Evolutionary conservation across 2,888 invertebrate genomes (phyloP), one percentile per base, ranked within the genome.

Genomic region (Philereme transversata): DNA sequence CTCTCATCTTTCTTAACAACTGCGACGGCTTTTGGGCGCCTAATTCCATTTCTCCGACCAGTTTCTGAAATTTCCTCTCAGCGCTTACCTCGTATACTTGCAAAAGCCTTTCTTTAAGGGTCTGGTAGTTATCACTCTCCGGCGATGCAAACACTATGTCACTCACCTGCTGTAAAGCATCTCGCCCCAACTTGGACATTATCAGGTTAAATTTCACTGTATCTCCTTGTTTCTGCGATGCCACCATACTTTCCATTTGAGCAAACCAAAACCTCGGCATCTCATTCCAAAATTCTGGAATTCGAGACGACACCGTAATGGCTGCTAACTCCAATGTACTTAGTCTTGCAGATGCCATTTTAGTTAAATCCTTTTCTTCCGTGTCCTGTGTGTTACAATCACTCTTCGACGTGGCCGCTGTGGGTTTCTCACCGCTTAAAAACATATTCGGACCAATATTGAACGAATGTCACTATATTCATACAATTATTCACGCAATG

Each of bases 111-210:
- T 44, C 44, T 5, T 65, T 70, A 0, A 68, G 34, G 0, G 54
- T n/a, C 0, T 61, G 59, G 51, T 63, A 75, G 57, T 70, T 72
- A 0, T 56, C 36, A 0, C 11, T 36, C 0, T 8, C 47, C 4
- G 73, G 72, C 5, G 72, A 71, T 0, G 51, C 45, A 0, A 62
- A 6, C 0, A 76, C 9, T 3, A 75, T 43, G 38, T 75, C 75
- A 0, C 59, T 68, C 0, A 72, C 66, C 49, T 74, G 70, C 8
- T 56, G 46, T 0, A 75, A 60, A 0, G 62, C 70, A 0, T 70
- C 67, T 40, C 71, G 71, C 0, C 45, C 51, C 7, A 72, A 11
- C 49, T 74, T 74, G 0, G 70, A 5, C 0, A 74, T 49, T 0
- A 73, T 48, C 4, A 71, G 4, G 11, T 72, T 33, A 36, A 47